Base-by-base conservation (phyloP, 1,140 invertebrate species). In the Psilanteris sp. region DNA sequence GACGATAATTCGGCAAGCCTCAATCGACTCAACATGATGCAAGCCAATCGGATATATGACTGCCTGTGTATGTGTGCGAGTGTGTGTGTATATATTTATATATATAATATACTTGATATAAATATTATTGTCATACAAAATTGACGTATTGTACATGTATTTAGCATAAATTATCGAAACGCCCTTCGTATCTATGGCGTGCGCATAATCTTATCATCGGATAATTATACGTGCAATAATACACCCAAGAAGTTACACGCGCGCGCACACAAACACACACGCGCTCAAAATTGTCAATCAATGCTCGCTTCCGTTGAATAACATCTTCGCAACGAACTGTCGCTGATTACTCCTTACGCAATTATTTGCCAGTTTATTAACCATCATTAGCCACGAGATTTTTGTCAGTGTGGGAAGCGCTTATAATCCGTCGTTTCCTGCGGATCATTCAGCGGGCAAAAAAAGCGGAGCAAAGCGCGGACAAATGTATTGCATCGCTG, bases 361-460 rank as follows among this genome's bases (percentile, higher is more conserved):
- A 67, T 67, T 46, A 55, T 46, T 22, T 9, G 31, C 41, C 31
- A 46, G 44, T 39, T 68, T 36, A 50, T 48, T 39, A 37, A 31
- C 39, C 22, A 32, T 57, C 20, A 34, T 64, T 50, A 62, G 11
- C 18, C 46, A 39, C 41, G 39, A 57, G 41, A 68, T 68, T 57
- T 67, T 55, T 27, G 62, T 48, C 52, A 26, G 52, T 68, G 64
- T 68, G 64, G 64, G 64, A 68, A 57, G 64, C 4, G 1, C 15
- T 1, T 6, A 18, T 68, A 68, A 68, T 68, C 24, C 10, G 64
- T 26, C 18, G 32, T 32, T 68, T 68, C 64, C 64, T 68, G 43
- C 43, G 22, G 50, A 26, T 41, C 18, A 10, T 10, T 41, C 10
- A 3, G 9, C 26, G 13, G 15, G 41, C 13, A 36, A 10, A 55